Percentiles rank a stretch among this genome's conserved stretches.
Conservation (phyloP, 1,140 invertebrate genomes). For the Metopolophium dirhodum region DNA sequence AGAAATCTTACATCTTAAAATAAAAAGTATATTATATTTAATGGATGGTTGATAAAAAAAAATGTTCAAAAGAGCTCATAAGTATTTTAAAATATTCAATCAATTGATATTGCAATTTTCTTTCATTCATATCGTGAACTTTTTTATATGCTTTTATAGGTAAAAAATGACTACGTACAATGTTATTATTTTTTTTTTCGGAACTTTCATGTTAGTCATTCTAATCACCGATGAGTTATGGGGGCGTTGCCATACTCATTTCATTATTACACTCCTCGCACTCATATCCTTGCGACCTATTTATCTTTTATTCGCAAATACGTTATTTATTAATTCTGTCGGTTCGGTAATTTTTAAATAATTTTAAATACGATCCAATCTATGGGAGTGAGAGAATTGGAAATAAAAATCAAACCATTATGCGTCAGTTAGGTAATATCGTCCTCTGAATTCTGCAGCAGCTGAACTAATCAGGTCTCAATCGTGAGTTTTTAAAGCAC, state of each 20-base stretch:
- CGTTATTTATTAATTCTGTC: background rate
- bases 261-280: background rate
- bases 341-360: background rate
- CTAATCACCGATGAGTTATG: background rate
- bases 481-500: background rate
- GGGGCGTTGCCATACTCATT: background rate
- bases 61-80: background rate
- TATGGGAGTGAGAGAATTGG: background rate
- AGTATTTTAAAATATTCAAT: background rate
- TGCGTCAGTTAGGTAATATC: background rate
- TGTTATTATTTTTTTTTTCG: background rate
- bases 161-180: background rate
- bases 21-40: background rate
- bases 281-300: background rate
- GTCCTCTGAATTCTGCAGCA: background rate
- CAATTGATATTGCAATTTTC: background rate
- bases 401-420: conserved; percentile 11
- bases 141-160: background rate
- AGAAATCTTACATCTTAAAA: background rate
- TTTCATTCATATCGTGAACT: background rate
- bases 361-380: background rate
- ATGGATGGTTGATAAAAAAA: background rate
- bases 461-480: background rate
- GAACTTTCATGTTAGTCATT: background rate
- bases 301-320: background rate